Conservation (phyloP, 2,113 vertebrate genomes). For the Uria aalge region DNA sequence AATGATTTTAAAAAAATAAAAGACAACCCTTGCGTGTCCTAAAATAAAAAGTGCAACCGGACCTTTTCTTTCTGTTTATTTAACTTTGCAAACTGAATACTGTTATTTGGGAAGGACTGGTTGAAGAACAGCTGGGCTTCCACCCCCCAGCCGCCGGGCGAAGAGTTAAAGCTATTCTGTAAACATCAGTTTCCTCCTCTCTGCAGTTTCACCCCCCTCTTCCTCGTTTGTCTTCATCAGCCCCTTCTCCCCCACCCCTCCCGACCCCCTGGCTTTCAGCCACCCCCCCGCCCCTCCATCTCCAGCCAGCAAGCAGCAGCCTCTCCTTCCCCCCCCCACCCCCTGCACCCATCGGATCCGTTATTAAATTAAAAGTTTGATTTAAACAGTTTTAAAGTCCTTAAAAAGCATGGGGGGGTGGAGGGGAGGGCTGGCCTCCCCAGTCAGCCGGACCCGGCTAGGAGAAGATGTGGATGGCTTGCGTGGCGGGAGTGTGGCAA, state of each 20-base stretch:
- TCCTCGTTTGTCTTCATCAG: neutral
- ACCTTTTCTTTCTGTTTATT: slow-evolving; percentile 68
- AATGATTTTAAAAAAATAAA: slow-evolving; percentile 53
- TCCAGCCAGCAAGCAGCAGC: neutral
- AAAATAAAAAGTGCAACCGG: slow-evolving; percentile 74
- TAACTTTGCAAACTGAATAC: slow-evolving; percentile 70
- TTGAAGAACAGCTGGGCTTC: slow-evolving; percentile 18
- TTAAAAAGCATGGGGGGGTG: neutral
- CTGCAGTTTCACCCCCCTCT: neutral
- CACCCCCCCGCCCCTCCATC: neutral
- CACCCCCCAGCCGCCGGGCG: slow-evolving; percentile 18
- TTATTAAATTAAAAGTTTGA: slow-evolving; percentile 50
- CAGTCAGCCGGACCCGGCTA: slow-evolving; percentile 61
- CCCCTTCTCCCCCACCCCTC: neutral
- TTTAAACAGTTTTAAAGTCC: slow-evolving; percentile 12
- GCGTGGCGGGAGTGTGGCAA: slow-evolving; percentile 90
- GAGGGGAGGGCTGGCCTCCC: neutral
- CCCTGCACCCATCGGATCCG: neutral
- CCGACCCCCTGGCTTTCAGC: neutral
- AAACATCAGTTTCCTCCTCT: slow-evolving; percentile 57
- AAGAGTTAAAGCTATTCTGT: slow-evolving; percentile 72
- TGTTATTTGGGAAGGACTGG: slow-evolving; percentile 53
- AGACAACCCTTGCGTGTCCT: slow-evolving; percentile 46
- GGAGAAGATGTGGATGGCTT: slow-evolving; percentile 99
- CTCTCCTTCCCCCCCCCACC: neutral